phyloP scores from a whole-genome alignment of 2,888 invertebrate species.

The Hartigia nigra region DNA sequence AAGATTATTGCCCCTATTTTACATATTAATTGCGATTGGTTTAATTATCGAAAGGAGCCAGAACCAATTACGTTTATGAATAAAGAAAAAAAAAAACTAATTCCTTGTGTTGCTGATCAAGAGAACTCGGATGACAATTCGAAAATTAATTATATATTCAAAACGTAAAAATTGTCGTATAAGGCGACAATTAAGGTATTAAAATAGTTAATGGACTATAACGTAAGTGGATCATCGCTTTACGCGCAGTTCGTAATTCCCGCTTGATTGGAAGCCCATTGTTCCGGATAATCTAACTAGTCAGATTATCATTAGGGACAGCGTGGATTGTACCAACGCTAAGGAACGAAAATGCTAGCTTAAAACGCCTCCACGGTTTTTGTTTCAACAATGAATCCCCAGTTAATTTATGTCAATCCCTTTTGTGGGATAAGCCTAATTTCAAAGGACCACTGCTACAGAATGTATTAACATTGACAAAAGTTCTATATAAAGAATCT shows the following conservation, averaged over 20 bases:
- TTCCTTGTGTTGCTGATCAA: background rate
- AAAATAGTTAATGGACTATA: constrained; percentile 3
- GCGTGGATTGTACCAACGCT: background rate
- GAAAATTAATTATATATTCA: background rate
- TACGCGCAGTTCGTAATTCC: constrained; percentile 11
- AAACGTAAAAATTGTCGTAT: background rate
- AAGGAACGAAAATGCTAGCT: background rate
- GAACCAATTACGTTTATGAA: background rate
- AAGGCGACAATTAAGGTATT: constrained; percentile 4
- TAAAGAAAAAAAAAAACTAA: background rate
- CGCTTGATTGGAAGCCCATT: constrained; percentile 21
- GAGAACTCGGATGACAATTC: background rate
- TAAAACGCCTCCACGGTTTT: background rate
- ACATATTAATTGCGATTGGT: background rate
- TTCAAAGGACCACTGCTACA: background rate
- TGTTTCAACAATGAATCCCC: background rate
- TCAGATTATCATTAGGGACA: constrained; percentile 21
- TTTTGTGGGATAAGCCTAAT: background rate
- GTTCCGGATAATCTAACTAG: constrained; percentile 16
- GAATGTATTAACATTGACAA: background rate
- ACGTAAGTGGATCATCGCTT: constrained; percentile 15
- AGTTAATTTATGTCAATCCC: background rate
- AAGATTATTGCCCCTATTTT: background rate
- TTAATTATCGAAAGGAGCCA: background rate
- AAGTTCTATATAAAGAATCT: background rate